Base-by-base conservation (phyloP, 1,140 invertebrate species). In the Penaeus indicus region DNA sequence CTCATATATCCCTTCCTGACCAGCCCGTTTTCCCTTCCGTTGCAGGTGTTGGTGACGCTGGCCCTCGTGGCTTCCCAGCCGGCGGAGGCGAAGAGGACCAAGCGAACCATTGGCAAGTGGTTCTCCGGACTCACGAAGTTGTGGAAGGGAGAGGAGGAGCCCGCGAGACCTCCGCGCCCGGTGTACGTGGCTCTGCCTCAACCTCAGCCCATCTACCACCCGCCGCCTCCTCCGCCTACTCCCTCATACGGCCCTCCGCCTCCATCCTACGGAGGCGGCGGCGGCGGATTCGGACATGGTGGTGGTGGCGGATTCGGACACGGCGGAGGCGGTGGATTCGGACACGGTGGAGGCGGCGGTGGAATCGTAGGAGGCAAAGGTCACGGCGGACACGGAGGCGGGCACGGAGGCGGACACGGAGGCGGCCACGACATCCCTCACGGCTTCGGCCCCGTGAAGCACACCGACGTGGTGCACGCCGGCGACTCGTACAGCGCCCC, bases 391-490 rank as follows among this genome's bases (percentile, higher is more conserved):
- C 80, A 88, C 38, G 87, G 60, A n/a, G 25, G 47, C 19, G 72
- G 85, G n/a, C 67, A 69, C 62, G 82, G 75, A 16, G 75, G 67
- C 4, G 85, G 86, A 27, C 85, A 88, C 60, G 83, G 80, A 13
- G 47, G 78, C 25, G 87, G 87, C 19, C 62, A 77, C 32, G 72
- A 25, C 22, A 78, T 84, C 64, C 90, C 86, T 72, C 79, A 90
- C 67, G 90, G 86, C n/a, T 90, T 90, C 60, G 90, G 90, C 10
- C 90, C 82, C 8, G 80, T 90, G 10, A 90, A 90, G 32, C 62
- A 88, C 25, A 54, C 78, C 10, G 90, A 90, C 61, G 75, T 90
- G 21, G 47, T 90, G 38, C 61, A 78, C 61, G 25, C 27, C 22
- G 67, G 38, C 3, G 87, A 88, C 60, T 42, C 62, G 1, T 60